These are phyloP conservation scores for Pontoporia blainvillei DNA, from an alignment of 2,113 vertebrate genomes.

Conservation along the genomic window DNA sequence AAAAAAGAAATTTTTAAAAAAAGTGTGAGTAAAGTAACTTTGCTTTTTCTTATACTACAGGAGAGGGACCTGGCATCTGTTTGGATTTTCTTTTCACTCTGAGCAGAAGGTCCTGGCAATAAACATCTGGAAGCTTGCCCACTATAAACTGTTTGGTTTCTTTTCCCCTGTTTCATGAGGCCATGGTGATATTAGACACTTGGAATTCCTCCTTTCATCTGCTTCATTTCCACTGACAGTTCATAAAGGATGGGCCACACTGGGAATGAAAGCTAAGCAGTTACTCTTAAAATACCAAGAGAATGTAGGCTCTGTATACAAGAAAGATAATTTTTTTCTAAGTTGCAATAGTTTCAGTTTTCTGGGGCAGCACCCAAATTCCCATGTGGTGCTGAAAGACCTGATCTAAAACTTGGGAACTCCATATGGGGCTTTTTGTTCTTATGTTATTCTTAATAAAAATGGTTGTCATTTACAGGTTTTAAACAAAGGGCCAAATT, in stretches of 20 bases:
- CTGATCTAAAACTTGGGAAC: slow-evolving; percentile 4
- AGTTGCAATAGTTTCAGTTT: not conserved
- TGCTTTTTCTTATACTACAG: not conserved
- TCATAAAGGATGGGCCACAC: slow-evolving; percentile 59
- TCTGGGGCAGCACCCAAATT: not conserved
- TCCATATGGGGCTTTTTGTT: not conserved
- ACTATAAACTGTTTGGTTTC: slow-evolving; percentile 57
- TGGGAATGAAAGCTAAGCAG: slow-evolving; percentile 27
- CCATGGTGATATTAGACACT: slow-evolving; percentile 36
- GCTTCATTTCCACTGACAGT: slow-evolving; percentile 63
- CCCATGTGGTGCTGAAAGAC: not conserved
- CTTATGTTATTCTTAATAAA: slow-evolving; percentile 20
- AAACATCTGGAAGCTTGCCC: slow-evolving; percentile 57
- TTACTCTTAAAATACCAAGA: slow-evolving; percentile 28
- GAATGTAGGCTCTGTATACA: not conserved
- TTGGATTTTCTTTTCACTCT: slow-evolving; percentile 42
- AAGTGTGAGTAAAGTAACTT: not conserved
- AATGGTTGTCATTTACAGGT: not conserved
- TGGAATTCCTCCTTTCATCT: slow-evolving; percentile 61
- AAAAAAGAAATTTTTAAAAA: not conserved
- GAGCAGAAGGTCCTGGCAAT: slow-evolving; percentile 27
- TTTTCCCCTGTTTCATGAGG: slow-evolving; percentile 31
- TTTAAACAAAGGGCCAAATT: not conserved
- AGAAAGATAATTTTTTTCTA: not conserved
- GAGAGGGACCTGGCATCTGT: not conserved